These are phyloP conservation scores for Nomada ruficornis DNA, from an alignment of 2,888 invertebrate genomes.

Conservation along the genomic window DNA sequence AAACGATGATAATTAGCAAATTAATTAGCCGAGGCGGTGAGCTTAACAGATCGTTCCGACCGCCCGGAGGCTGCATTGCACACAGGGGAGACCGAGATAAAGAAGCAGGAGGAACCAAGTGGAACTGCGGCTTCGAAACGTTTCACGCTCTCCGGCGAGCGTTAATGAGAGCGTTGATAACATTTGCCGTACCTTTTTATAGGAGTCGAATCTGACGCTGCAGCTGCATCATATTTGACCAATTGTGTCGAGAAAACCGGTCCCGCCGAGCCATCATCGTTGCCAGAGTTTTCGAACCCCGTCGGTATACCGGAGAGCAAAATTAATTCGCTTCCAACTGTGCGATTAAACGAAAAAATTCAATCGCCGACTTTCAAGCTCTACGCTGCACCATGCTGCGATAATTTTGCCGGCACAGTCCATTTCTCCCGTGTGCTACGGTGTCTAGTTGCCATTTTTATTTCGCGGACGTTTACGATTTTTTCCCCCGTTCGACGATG, in stretches of 20 bases:
- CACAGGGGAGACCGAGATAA: neutral
- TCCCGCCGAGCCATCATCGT: conserved; percentile 27
- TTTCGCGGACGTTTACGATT: neutral
- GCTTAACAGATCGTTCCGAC: conserved; percentile 31
- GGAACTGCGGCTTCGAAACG: conserved; percentile 15
- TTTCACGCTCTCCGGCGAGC: conserved; percentile 29
- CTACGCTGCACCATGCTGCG: neutral
- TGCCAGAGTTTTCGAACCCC: conserved; percentile 14
- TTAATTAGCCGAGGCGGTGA: conserved; percentile 53
- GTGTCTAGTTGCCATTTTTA: neutral
- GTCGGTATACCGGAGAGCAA: conserved; percentile 20
- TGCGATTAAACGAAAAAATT: neutral
- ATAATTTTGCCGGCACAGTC: neutral
- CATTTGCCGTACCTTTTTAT: conserved; percentile 57
- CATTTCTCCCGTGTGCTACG: neutral
- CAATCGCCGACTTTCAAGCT: neutral
- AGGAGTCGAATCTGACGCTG: conserved; percentile 54
- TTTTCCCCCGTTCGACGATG: neutral
- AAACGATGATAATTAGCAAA: conserved; percentile 59
- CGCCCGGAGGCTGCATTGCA: conserved; percentile 10
- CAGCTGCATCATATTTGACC: conserved; percentile 60
- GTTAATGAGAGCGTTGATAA: conserved; percentile 57
- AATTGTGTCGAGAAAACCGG: conserved; percentile 63
- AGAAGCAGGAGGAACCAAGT: conserved; percentile 14
- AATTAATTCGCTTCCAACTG: conserved; percentile 29